Conservation (phyloP, 2,888 invertebrate species). For the Acanthosepion pharaonis region DNA sequence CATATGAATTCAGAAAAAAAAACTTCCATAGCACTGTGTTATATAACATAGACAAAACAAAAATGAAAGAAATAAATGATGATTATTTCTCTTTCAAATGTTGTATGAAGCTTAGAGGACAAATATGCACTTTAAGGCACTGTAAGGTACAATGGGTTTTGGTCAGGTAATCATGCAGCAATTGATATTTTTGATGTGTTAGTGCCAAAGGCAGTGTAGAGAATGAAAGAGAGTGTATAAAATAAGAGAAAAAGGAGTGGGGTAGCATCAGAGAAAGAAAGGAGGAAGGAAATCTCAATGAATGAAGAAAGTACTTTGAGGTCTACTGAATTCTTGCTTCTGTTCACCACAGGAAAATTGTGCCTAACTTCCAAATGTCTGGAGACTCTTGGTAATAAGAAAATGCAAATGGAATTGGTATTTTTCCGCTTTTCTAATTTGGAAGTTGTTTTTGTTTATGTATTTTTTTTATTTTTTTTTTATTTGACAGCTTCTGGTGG, state of each 20-base stretch:
- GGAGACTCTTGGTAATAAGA: conserved; percentile 33
- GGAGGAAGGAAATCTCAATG: background rate
- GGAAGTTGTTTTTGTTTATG: background rate
- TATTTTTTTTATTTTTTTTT: background rate
- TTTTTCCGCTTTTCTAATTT: background rate
- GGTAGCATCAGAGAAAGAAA: background rate
- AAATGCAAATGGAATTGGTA: conserved; percentile 14
- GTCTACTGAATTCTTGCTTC: background rate
- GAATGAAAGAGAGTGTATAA: background rate
- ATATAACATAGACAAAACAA: too few relatives aligned
- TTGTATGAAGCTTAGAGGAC: too few relatives aligned
- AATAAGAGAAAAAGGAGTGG: background rate
- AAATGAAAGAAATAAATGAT: too few relatives aligned
- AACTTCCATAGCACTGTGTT: too few relatives aligned
- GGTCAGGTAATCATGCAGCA: too few relatives aligned
- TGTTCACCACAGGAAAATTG: background rate
- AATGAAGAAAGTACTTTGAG: background rate
- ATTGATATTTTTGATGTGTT: too few relatives aligned
- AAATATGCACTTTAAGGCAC: too few relatives aligned
- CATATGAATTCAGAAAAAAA: too few relatives aligned
- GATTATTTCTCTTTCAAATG: too few relatives aligned
- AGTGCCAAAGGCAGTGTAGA: background rate
- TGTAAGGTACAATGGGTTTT: too few relatives aligned
- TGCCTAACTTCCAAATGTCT: conserved; percentile 8
- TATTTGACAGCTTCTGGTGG: background rate